Evolutionary conservation across 2,113 vertebrate genomes (phyloP).

Genomic region (Lutjanus erythropterus): DNA sequence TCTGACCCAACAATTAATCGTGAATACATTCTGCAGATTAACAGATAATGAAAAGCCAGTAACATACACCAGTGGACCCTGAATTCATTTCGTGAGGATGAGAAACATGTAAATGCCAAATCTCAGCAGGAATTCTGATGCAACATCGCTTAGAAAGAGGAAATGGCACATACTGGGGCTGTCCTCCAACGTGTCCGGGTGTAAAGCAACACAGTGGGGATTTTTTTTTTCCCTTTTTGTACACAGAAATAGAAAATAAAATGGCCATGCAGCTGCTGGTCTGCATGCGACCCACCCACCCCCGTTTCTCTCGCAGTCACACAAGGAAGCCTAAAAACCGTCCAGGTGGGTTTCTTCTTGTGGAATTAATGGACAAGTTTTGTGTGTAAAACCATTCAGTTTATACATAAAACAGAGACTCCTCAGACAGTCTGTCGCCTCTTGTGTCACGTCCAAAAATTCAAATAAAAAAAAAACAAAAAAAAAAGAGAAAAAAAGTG

Average conservation of each 20-base stretch:
- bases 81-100: neutral
- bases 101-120: neutral
- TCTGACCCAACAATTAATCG: neutral
- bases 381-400: conserved; percentile 14
- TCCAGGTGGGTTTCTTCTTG: neutral
- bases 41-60: neutral
- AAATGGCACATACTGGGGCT: conserved; percentile 31
- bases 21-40: neutral
- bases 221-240: conserved; percentile 41
- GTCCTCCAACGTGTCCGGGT: neutral
- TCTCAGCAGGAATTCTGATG: conserved; percentile 6
- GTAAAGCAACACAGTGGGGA: neutral
- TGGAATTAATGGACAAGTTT: neutral
- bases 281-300: neutral
- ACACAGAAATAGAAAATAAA: conserved; percentile 17
- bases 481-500: neutral
- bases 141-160: neutral
- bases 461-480: neutral
- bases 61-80: neutral
- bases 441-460: conserved; percentile 11
- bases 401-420: conserved; percentile 34
- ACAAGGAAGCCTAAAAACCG: neutral
- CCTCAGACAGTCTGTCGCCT: conserved; percentile 6
- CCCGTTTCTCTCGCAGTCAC: neutral
- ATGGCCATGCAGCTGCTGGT: conserved; percentile 38